Base-by-base conservation (phyloP, 1,140 invertebrate species). In the Cecropterus lyciades region DNA sequence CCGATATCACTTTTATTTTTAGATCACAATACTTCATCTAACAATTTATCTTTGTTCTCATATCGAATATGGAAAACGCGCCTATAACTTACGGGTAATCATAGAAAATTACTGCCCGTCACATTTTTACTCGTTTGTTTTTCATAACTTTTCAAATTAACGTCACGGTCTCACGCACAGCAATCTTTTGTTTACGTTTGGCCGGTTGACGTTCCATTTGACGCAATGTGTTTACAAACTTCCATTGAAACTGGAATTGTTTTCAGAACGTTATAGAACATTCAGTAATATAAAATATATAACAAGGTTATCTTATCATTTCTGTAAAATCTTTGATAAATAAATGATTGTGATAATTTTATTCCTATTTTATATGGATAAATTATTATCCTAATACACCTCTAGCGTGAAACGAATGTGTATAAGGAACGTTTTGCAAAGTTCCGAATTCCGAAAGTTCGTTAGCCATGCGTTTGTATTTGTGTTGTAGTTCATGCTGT, bases 1-100 rank as follows among this genome's bases (percentile, higher is more conserved):
- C 65, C 68, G 69, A 77, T 82, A 81, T 84, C 79, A 82, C 73
- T 76, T 78, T 79, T 83, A 81, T 82, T 73, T 82, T 68, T 75
- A 83, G 75, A 73, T 77, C 65, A 57, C 45, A 48, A 33, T 16
- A 42, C 16, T 43, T 6, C 13, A 43, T 27, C 17, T 37, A 37
- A 52, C 14, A 30, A 11, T 63, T 56, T 59, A 45, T 43, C 45
- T 43, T 43, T 51, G 46, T 52, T 55, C 46, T 57, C 13, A 13
- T 51, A 51, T 62, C 24, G 0, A 42, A 11, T 43, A 45, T 49
- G 16, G 11, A 56, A 63, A 68, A 15, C 8, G 3, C n/a, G 0
- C 6, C 27, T 48, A 37, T 42, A 40, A 11, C 40, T 42, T 56
- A 56, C 33, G 37, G 37, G 57, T 49, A 65, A 52, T 45, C 30